A percentile compares a stretch with the other conserved stretches of the same genome.
phyloP scores from a whole-genome alignment of 2,797 vertebrate genomes.

The Bucorvus abyssinicus region DNA sequence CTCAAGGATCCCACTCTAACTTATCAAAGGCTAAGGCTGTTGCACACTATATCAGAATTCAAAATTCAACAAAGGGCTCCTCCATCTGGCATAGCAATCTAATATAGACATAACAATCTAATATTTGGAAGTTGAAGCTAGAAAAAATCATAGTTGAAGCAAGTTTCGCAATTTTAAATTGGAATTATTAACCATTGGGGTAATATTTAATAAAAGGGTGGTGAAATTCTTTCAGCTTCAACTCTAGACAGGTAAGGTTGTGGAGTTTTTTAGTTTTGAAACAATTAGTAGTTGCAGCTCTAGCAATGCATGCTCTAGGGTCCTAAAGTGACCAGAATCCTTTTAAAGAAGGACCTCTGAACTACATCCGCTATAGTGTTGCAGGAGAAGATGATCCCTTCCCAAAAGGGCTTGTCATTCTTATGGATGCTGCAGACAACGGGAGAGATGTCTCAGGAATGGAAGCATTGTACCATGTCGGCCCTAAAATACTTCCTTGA shows the following conservation, averaged over 20 bases:
- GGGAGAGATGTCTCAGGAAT: neutral
- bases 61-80: neutral
- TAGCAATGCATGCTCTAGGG: neutral
- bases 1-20: neutral
- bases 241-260: rapidly evolving
- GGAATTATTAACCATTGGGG: neutral
- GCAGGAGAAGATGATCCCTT: neutral
- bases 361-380: neutral
- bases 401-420: neutral
- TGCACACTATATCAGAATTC: neutral
- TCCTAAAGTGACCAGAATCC: neutral
- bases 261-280: neutral
- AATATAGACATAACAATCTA: neutral
- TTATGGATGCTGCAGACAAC: neutral
- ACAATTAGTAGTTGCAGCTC: neutral
- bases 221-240: neutral
- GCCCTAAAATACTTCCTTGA: neutral
- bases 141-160: neutral
- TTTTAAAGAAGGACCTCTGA: neutral
- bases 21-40: neutral
- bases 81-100: neutral
- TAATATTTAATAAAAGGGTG: neutral
- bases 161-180: neutral
- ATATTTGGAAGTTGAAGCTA: neutral
- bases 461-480: neutral